A percentile compares a stretch with the other conserved stretches of the same genome.
Conservation (phyloP, 1,140 invertebrate species). For the Drosophila lini region DNA sequence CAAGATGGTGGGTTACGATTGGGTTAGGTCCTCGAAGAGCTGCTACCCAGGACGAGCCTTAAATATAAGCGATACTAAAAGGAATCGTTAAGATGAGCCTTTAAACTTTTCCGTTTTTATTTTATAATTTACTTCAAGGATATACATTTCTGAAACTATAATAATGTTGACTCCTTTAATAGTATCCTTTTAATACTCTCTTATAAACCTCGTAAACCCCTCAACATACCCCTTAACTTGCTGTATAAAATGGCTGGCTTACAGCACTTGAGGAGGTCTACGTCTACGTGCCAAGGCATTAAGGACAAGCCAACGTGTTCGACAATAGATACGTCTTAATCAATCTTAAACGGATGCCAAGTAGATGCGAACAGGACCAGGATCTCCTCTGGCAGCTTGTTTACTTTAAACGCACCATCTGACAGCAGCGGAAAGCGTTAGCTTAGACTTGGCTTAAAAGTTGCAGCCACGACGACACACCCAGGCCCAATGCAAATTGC, state of each 20-base stretch:
- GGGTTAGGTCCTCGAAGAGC: conserved; percentile 13
- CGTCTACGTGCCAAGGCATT: conserved; percentile 60
- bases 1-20: background rate
- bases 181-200: background rate
- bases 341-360: conserved; percentile 64
- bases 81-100: background rate
- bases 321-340: conserved; percentile 82
- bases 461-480: conserved; percentile 32
- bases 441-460: conserved; percentile 27
- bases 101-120: background rate
- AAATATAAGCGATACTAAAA: background rate
- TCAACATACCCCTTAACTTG: conserved; percentile 2
- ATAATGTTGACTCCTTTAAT: background rate
- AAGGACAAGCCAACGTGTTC: conserved; percentile 59
- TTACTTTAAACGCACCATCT: conserved; percentile 65
- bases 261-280: conserved; percentile 25
- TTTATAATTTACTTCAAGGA: background rate
- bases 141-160: background rate
- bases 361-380: conserved; percentile 5
- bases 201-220: background rate
- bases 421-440: conserved; percentile 7
- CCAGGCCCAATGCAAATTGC: conserved; percentile 54
- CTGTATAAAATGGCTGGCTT: conserved; percentile 22
- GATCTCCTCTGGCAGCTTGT: conserved; percentile 17
- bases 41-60: conserved; percentile 8